These are phyloP conservation scores for Onychorhynchus coronatus DNA, from an alignment of 2,113 vertebrate genomes.

Conservation along the genomic window DNA sequence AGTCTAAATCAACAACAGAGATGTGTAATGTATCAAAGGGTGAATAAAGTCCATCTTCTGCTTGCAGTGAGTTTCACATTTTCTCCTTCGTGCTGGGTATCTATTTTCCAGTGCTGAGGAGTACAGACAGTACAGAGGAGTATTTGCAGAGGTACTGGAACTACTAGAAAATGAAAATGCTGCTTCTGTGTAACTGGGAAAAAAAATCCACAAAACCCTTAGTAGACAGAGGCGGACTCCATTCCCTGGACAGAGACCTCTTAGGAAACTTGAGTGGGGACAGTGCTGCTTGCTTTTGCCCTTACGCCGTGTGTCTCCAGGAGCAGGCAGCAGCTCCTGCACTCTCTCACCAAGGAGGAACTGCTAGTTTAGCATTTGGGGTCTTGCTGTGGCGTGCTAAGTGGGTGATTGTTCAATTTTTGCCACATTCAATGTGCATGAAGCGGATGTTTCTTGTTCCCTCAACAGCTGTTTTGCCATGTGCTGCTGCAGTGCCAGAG, in stretches of 20 bases:
- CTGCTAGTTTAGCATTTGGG: not conserved
- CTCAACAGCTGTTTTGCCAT: fast-evolving
- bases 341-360: not conserved
- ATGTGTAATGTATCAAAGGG: not conserved
- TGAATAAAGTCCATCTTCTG: not conserved
- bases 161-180: not conserved
- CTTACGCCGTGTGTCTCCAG: too few relatives aligned
- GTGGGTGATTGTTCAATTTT: fast-evolving
- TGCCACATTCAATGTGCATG: fast-evolving
- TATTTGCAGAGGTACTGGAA: not conserved
- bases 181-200: not conserved
- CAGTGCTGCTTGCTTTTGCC: fast-evolving
- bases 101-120: not conserved
- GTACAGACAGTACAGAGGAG: not conserved
- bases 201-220: not conserved
- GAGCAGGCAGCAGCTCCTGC: too few relatives aligned
- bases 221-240: not conserved
- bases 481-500: not conserved
- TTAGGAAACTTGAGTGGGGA: not conserved
- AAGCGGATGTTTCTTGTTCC: fast-evolving
- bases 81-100: not conserved
- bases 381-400: not conserved
- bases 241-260: not conserved
- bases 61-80: fast-evolving
- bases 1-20: not conserved